Evolutionary conservation across 2,888 invertebrate species (phyloP).

Genomic region (Pristionchus mayeri): DNA sequence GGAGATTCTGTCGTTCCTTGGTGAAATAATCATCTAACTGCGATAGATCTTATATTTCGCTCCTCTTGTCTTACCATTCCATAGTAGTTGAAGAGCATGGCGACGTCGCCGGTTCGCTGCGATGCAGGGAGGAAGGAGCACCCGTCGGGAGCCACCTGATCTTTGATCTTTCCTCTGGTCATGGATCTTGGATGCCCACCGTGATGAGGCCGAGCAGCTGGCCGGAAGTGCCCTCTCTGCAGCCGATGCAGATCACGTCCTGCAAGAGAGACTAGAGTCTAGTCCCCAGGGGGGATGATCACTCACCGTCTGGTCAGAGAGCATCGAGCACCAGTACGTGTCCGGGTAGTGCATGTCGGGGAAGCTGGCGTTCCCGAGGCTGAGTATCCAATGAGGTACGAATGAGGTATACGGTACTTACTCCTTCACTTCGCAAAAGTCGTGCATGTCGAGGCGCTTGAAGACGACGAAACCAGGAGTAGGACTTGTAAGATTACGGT

Average conservation of each 20-base stretch:
- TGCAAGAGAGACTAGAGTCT: slow-evolving; percentile 17
- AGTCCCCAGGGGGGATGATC: background rate
- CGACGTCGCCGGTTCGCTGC: background rate
- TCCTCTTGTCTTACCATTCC: background rate
- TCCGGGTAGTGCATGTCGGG: slow-evolving; percentile 44
- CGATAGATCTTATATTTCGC: too few relatives aligned
- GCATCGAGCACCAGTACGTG: slow-evolving; percentile 41
- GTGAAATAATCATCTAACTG: too few relatives aligned
- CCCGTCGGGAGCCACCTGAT: slow-evolving; percentile 41
- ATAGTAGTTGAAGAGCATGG: slow-evolving; percentile 23
- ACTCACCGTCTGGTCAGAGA: slow-evolving; percentile 24
- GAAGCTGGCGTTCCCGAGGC: slow-evolving; percentile 18
- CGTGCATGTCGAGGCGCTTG: slow-evolving; percentile 28
- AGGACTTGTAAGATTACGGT: background rate
- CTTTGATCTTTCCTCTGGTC: background rate
- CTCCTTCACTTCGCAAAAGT: slow-evolving; percentile 38
- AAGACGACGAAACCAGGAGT: slow-evolving; percentile 26
- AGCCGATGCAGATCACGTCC: slow-evolving; percentile 34
- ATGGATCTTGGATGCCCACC: background rate
- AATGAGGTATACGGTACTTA: slow-evolving; percentile 10
- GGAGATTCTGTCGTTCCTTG: too few relatives aligned
- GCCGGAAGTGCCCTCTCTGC: slow-evolving; percentile 19
- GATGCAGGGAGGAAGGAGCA: slow-evolving; percentile 6
- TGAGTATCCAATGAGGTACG: background rate
- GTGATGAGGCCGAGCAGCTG: slow-evolving; percentile 39